A percentile compares a stretch with the other conserved stretches of the same genome.
phyloP scores from a whole-genome alignment of 1,140 invertebrate genomes.

The Brachionus paranguensis region DNA sequence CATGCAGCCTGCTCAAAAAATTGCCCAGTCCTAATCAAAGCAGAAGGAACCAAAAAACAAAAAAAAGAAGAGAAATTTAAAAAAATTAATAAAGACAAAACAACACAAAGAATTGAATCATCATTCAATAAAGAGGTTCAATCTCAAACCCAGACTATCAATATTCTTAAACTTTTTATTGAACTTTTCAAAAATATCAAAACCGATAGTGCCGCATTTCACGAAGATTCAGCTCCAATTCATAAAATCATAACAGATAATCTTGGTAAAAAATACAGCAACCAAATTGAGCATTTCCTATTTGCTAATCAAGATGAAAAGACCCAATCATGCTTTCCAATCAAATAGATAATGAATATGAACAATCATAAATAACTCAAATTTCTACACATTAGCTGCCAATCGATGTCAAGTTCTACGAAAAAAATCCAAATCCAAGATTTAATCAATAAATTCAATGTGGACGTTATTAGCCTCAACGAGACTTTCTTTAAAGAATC shows the following conservation, averaged over 20 bases:
- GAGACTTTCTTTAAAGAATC: not conserved
- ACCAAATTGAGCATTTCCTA: not conserved
- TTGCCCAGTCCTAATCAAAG: too few relatives aligned
- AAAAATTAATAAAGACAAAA: not conserved
- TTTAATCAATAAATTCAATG: not conserved
- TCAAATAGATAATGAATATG: not conserved
- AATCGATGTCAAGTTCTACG: not conserved
- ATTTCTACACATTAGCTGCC: not conserved
- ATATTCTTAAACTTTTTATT: not conserved
- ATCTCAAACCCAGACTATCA: too few relatives aligned
- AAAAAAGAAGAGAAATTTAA: not conserved
- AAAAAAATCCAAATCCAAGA: not conserved
- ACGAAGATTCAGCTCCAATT: not conserved
- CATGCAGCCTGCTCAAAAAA: too few relatives aligned
- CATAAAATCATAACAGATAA: not conserved
- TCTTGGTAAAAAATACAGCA: not conserved
- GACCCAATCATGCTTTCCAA: not conserved
- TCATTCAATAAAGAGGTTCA: too few relatives aligned
- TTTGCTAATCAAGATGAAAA: not conserved
- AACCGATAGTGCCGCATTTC: not conserved
- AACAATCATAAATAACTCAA: not conserved
- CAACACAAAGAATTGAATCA: too few relatives aligned
- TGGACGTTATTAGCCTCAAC: not conserved
- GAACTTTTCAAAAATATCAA: not conserved
- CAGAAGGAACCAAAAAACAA: too few relatives aligned